Percentiles rank a stretch among this genome's conserved stretches.
phyloP scores from a whole-genome alignment of 2,797 vertebrate species.

The Helicolenus hilgendorfi region DNA sequence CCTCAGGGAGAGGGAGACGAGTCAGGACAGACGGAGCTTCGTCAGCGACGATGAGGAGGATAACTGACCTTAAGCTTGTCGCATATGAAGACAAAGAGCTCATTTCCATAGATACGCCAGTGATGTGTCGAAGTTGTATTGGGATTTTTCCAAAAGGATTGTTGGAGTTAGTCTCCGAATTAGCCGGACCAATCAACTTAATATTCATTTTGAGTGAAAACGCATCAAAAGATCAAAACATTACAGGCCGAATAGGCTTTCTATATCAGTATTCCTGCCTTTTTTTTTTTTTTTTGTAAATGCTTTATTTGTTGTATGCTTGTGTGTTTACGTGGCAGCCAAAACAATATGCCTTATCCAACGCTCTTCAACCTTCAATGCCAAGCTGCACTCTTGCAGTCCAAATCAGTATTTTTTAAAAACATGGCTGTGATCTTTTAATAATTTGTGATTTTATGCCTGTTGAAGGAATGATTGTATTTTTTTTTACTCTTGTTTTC shows the following conservation, averaged over 20 bases:
- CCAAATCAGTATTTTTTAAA: constrained; percentile 75
- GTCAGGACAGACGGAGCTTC: constrained; percentile 92
- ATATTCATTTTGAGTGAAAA: background rate
- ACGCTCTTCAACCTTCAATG: background rate
- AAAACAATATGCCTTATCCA: background rate
- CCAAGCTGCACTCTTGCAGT: constrained; percentile 9
- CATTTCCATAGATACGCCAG: background rate
- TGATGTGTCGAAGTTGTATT: background rate
- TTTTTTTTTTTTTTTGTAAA: constrained; percentile 29
- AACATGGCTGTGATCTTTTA: constrained; percentile 33
- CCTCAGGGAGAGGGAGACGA: constrained; percentile 93
- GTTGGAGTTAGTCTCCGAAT: constrained; percentile 38
- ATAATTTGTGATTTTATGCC: background rate
- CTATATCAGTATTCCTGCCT: constrained; percentile 80
- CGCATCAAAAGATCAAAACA: constrained; percentile 36
- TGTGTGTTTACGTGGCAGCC: constrained; percentile 12
- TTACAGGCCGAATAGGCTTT: background rate
- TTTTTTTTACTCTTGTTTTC: background rate
- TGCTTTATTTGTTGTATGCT: constrained; percentile 22
- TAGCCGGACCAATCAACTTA: constrained; percentile 31
- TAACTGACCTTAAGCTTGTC: constrained; percentile 64
- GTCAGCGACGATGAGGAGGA: constrained; percentile 98
- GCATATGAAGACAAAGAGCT: constrained; percentile 33
- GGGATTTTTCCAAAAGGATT: background rate
- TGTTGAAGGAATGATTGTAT: constrained; percentile 56